Base-by-base conservation (phyloP, 2,113 vertebrate genomes). In the Gopherus flavomarginatus region DNA sequence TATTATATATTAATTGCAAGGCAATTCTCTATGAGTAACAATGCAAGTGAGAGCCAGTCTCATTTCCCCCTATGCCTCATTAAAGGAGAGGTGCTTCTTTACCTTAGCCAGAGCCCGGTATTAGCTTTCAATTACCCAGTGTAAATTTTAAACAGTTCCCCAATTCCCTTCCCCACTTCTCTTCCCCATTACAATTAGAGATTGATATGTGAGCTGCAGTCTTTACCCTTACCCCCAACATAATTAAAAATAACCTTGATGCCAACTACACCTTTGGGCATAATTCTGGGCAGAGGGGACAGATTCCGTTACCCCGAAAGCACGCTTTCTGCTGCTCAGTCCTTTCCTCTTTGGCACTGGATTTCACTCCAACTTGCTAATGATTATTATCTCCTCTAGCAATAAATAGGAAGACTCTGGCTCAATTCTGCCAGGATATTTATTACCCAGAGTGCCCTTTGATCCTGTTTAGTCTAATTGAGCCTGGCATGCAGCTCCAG, bases 381-480 rank as follows among this genome's bases (percentile, higher is more conserved):
- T 14, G 54, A 87, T 86, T 56, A 83, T 97, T 62, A 89, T 90
- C 93, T 95, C 90, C 89, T 21, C 80, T 2, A 87, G 92, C 88
- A 96, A 87, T 1, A 88, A 93, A 85, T 52, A 81, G 92, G 85
- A 93, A 92, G 77, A 5, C 35, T 88, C 82, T 10, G 1, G 65
- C 81, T 75, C 49, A 47, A 50, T 49, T 90, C 92, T 29, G 22
- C 87, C 53, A 83, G 79, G 96, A 87, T 96, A 93, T 97, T 97
- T 97, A 91, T 97, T 94, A 87, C 90, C 87, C 90, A 24, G 29
- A 56, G 87, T 97, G 85, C 91, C 97, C 97, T 98, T 94, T 97
- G 96, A 96, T 97, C 96, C 97, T 93, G 90, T 91, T 95, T 91
- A 44, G 85, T 93, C 96, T 98, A 97, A 97, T 92, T 96, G 97